These are phyloP conservation scores for Priapulus caudatus DNA, from an alignment of 2,888 invertebrate genomes.

Conservation along the genomic window DNA sequence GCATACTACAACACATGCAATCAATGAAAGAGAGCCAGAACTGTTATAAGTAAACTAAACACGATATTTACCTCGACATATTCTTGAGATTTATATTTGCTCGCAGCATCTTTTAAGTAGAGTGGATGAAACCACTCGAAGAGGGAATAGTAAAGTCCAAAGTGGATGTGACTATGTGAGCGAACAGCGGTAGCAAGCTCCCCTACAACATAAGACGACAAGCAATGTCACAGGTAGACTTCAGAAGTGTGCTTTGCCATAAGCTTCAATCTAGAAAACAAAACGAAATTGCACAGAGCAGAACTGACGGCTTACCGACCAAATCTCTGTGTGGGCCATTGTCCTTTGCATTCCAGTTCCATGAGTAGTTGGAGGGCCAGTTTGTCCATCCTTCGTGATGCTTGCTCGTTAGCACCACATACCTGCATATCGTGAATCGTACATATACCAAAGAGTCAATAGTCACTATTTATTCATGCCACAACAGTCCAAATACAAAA, in stretches of 20 bases:
- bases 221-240: neutral
- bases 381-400: slow-evolving; percentile 76
- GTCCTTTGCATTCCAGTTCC: slow-evolving; percentile 70
- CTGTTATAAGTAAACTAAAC: too few species aligned
- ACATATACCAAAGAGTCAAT: too few species aligned
- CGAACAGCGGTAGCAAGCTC: slow-evolving; percentile 59
- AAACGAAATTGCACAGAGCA: slow-evolving; percentile 21
- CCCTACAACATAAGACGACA: slow-evolving; percentile 32
- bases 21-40: too few species aligned
- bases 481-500: too few species aligned
- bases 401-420: slow-evolving; percentile 70
- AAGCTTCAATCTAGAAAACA: neutral
- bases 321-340: slow-evolving; percentile 64
- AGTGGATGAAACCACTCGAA: slow-evolving; percentile 41
- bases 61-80: slow-evolving; percentile 56
- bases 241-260: too few species aligned
- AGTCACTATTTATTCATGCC: too few species aligned
- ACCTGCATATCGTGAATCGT: too few species aligned
- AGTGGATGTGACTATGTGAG: slow-evolving; percentile 46
- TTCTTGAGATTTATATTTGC: slow-evolving; percentile 45
- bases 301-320: slow-evolving; percentile 45
- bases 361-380: slow-evolving; percentile 69
- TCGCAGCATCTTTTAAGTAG: slow-evolving; percentile 43
- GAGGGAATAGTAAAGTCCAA: slow-evolving; percentile 39
- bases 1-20: too few species aligned